Evolutionary conservation across 2,888 invertebrate species (phyloP).

Genomic region (Acronicta aceris): DNA sequence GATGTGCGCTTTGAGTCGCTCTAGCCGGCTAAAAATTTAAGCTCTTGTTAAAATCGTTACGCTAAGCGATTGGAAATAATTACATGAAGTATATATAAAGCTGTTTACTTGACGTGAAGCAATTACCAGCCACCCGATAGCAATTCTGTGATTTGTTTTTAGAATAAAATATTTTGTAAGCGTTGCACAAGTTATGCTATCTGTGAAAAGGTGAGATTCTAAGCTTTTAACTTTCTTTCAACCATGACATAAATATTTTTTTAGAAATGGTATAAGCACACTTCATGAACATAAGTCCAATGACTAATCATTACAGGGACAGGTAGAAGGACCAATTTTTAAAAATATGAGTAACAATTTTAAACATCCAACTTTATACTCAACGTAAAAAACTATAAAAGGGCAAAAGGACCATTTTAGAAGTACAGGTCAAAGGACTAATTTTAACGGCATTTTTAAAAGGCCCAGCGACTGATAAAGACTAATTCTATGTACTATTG

Average conservation of each 20-base stretch:
- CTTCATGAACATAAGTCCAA: background rate
- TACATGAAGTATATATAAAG: conserved; percentile 14
- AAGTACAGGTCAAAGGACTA: background rate
- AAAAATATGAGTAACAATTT: too few species aligned
- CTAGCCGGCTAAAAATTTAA: conserved; percentile 78
- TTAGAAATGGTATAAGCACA: too few species aligned
- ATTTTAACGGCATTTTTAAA: background rate
- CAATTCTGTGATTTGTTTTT: conserved; percentile 31
- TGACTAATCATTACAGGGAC: too few species aligned
- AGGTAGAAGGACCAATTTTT: too few species aligned
- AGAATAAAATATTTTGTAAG: background rate
- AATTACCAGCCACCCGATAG: conserved; percentile 35
- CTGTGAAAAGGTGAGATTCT: conserved; percentile 14
- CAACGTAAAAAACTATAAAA: too few species aligned
- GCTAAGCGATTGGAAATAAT: conserved; percentile 24
- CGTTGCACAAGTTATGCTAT: conserved; percentile 8
- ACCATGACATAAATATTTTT: too few species aligned
- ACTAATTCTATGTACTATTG: background rate
- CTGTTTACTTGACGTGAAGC: conserved; percentile 38
- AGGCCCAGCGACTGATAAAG: background rate
- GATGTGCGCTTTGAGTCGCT: conserved; percentile 75
- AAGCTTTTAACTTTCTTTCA: background rate
- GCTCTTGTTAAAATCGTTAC: conserved; percentile 51
- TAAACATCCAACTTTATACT: too few species aligned
- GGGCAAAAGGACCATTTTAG: too few species aligned